Evolutionary conservation across 2,113 vertebrate genomes (phyloP).

Genomic region (Tylochromis polylepis): DNA sequence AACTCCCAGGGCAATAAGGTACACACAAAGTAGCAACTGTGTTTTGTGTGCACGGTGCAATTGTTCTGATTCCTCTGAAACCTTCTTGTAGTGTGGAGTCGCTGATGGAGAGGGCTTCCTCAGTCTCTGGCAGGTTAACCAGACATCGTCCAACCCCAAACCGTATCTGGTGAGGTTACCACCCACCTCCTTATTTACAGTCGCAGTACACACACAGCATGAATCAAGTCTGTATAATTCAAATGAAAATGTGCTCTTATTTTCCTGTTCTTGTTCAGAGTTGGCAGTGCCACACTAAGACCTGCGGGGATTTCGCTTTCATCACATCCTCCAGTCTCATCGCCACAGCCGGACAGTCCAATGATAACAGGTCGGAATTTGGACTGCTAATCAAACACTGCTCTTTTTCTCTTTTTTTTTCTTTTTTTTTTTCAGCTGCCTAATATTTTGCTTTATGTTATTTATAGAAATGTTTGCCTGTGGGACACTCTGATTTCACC

Average conservation of each 20-base stretch:
- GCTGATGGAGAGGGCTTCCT: slow-evolving; percentile 96
- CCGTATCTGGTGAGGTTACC: slow-evolving; percentile 88
- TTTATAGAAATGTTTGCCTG: slow-evolving; percentile 85
- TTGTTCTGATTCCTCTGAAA: not conserved
- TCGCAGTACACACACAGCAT: not conserved
- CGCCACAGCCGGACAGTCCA: slow-evolving; percentile 94
- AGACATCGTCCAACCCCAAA: slow-evolving; percentile 92
- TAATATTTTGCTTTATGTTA: not conserved
- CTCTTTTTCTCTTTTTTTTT: not conserved
- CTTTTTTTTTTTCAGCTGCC: not conserved
- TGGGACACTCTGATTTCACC: slow-evolving; percentile 90
- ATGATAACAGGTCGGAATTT: slow-evolving; percentile 83
- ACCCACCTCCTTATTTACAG: not conserved
- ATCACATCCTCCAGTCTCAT: slow-evolving; percentile 97
- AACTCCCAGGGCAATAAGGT: slow-evolving; percentile 98
- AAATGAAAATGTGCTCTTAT: not conserved
- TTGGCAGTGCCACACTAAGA: slow-evolving; percentile 97
- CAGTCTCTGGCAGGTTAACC: slow-evolving; percentile 98
- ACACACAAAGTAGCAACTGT: not conserved
- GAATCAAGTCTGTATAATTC: not conserved
- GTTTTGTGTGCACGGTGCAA: not conserved
- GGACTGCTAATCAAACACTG: not conserved
- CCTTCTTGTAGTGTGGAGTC: slow-evolving; percentile 84
- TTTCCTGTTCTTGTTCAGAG: slow-evolving; percentile 70
- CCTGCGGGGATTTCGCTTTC: slow-evolving; percentile 92